Base-by-base conservation (phyloP, 2,888 invertebrate species). In the Yponomeuta evonymella region DNA sequence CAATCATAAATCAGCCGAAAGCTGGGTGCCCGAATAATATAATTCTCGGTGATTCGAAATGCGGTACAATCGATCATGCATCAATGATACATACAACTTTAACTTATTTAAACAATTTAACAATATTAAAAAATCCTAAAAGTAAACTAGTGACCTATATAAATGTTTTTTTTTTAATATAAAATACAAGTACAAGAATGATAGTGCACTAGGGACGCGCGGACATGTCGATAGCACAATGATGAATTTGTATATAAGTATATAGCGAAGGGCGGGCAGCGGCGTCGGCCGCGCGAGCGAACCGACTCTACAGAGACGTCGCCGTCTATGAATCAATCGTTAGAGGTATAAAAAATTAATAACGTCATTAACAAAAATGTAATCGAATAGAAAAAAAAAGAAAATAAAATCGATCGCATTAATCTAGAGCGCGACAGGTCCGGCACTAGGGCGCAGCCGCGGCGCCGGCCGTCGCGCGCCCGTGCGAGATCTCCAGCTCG, bases 401-500 rank as follows among this genome's bases (percentile, higher is more conserved):
- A 86, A 85, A 88, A 86, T 85, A 87, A 87, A 88, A 87, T 81
- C 80, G 83, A 83, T 88, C 84, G 88, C 86, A 87, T 86, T 85
- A 84, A 84, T 81, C 82, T 86, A 83, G 79, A 78, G 79, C 79
- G 79, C 76, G 79, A 77, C 79, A 77, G 75, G 74, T 36, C 23
- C 51, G 86, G 89, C 89, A 89, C 86, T 89, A 87, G 95, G 94
- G 76, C 77, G 78, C 70, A 23, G 70, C 67, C 48, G 70, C 71
- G 72, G 71, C 29, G 72, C 70, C 33, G 70, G 67, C 48, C 70
- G 72, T 70, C 29, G 72, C 72, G 67, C 68, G 74, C 72, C 73
- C 76, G 88, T 93, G 93, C 90, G 93, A 94, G 86, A 97, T 93
- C 94, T 98, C 97, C 93, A 98, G 94, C 93, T 98, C 97, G 83